Base-by-base conservation (phyloP, 2,797 vertebrate genomes). In the Parotocinclus haroldoi region DNA sequence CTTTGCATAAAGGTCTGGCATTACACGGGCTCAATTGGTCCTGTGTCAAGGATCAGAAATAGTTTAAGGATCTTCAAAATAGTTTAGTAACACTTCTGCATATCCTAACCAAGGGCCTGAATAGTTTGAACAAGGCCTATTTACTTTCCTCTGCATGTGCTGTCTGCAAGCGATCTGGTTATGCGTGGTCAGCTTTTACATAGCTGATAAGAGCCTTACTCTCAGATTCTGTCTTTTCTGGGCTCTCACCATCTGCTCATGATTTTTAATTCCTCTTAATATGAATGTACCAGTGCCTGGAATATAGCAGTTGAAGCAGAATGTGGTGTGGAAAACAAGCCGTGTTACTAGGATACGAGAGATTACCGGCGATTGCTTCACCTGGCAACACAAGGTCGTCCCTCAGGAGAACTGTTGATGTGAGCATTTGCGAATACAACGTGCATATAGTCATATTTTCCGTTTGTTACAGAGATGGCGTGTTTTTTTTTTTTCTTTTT, bases 371-470 rank as follows among this genome's bases (percentile, higher is more conserved):
- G 57, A 54, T 38, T 55, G 54, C 37, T 66, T 80, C 78, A 80
- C 79, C 79, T 72, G 76, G 78, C 74, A 80, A 86, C 82, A 76
- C 36, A 48, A 45, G 27, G 18, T 58, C 18, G 63, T 8, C 72
- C 63, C 65, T 58, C 69, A 58, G 65, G 51, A 78, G 72, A 40
- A 62, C 71, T 58, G 82, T 80, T 69, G 14, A 64, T 75, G 61
- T 55, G 48, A 52, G 48, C 77, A 53, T 44, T 42, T 7, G 1
- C 10, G 40, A 14, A 38, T 14, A 9, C 5, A 9, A 9, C 13
- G 58, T 58, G 16, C 4, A 16, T 14, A 9, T 1, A 7, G 18
- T 42, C 40, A 11, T 42, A 42, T 42, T 42, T 42, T 42, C 40
- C 7, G 0, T 13, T 12, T 45, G 4, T 63, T 44, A 27, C 27